These are phyloP conservation scores for Cataglyphis livida DNA, from an alignment of 2,888 invertebrate genomes.

Conservation along the genomic window DNA sequence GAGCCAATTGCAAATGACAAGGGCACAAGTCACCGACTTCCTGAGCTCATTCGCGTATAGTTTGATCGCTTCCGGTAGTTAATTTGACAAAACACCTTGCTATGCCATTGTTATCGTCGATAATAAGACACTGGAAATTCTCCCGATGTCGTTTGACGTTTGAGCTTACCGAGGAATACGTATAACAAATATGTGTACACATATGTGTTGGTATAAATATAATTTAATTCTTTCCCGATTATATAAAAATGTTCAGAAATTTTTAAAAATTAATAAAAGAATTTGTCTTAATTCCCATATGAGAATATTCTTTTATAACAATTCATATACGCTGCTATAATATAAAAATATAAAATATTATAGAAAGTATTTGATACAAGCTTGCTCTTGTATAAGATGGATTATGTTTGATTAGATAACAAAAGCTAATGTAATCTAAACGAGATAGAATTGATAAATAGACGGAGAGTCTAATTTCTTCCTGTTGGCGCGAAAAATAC, in stretches of 20 bases:
- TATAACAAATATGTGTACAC: background rate
- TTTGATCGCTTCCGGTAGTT: constrained; percentile 59
- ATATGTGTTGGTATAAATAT: background rate
- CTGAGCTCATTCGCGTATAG: constrained; percentile 23
- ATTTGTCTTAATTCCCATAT: background rate
- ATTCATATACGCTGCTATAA: background rate
- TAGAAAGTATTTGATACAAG: constrained; percentile 1
- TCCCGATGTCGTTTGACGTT: constrained; percentile 20
- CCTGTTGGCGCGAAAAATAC: constrained; percentile 3
- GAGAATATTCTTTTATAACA: background rate
- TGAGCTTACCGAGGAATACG: background rate
- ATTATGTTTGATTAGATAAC: constrained; percentile 36
- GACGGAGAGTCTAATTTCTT: constrained; percentile 18
- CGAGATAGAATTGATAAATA: background rate
- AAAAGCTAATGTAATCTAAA: constrained; percentile 2
- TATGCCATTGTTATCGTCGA: constrained; percentile 58
- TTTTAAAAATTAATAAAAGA: background rate
- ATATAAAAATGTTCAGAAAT: background rate
- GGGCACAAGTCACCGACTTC: constrained; percentile 41
- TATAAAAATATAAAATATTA: background rate
- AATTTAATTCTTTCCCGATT: background rate
- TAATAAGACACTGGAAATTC: constrained; percentile 55
- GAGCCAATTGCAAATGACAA: constrained; percentile 20
- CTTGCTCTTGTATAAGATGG: background rate
- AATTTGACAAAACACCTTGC: constrained; percentile 47